Evolutionary conservation across 2,888 invertebrate genomes (phyloP).

Genomic region (Diaphora mendica): DNA sequence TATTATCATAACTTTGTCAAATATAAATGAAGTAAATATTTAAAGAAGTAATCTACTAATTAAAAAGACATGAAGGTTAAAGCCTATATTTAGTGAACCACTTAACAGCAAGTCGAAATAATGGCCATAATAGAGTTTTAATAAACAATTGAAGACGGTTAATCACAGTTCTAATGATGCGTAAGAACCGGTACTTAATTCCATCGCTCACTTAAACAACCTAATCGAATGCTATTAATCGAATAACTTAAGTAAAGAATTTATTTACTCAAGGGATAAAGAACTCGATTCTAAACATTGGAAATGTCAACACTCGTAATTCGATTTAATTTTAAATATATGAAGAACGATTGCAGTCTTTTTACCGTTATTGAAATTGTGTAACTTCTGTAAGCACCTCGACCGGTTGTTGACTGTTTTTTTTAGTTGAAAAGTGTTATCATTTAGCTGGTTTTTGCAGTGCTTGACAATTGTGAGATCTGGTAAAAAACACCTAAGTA

Average conservation of each 20-base stretch:
- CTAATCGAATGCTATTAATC: conserved; percentile 31
- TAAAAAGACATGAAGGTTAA: background rate
- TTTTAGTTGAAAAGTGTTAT: background rate
- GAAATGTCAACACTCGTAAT: background rate
- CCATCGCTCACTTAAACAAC: conserved; percentile 29
- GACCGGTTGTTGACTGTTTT: background rate
- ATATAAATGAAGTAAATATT: background rate
- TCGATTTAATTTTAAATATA: conserved; percentile 6
- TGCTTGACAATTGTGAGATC: background rate
- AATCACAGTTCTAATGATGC: conserved; percentile 39
- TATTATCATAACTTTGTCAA: too few relatives aligned
- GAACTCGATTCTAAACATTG: conserved; percentile 7
- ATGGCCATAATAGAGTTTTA: conserved; percentile 19
- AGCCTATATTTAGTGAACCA: background rate
- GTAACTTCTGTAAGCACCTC: background rate
- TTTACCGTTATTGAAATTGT: background rate
- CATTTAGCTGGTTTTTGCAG: background rate
- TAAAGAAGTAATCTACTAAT: background rate
- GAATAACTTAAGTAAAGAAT: conserved; percentile 22
- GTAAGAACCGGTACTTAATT: conserved; percentile 22
- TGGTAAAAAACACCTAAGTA: background rate
- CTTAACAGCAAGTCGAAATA: background rate
- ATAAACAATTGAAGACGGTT: conserved; percentile 30
- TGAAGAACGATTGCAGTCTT: background rate
- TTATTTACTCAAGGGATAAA: conserved; percentile 8